These are phyloP conservation scores for Cheilosia variabilis DNA, from an alignment of 2,888 invertebrate species.

Conservation along the genomic window DNA sequence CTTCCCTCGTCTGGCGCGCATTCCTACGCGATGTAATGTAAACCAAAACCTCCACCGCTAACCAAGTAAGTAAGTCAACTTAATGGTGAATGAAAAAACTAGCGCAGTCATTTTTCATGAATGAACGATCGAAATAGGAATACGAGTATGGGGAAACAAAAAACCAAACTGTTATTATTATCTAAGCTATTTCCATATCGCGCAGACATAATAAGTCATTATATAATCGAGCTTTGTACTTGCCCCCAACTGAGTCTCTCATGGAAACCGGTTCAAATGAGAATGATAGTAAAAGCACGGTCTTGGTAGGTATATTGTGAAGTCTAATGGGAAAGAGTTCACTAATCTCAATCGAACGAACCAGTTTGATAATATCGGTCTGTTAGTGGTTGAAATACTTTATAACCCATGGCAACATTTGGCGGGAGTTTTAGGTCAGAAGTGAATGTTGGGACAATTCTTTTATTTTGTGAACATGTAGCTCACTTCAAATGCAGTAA, in stretches of 20 bases:
- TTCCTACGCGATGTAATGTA: not conserved
- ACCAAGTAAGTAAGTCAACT: too few species aligned
- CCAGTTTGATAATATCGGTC: conserved; percentile 25
- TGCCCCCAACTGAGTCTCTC: conserved; percentile 3
- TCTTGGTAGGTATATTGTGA: conserved; percentile 24
- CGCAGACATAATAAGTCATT: conserved; percentile 27
- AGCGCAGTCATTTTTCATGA: not conserved
- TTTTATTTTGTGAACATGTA: not conserved
- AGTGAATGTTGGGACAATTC: conserved; percentile 79
- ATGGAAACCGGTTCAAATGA: conserved; percentile 57
- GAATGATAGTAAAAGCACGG: conserved; percentile 37
- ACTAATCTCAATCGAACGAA: conserved; percentile 45
- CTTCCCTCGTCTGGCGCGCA: not conserved
- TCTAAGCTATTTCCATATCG: conserved; percentile 17
- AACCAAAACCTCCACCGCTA: too few species aligned
- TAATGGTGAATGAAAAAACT: too few species aligned
- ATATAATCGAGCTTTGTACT: conserved; percentile 35
- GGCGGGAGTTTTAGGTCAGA: conserved; percentile 81
- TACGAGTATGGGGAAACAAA: not conserved
- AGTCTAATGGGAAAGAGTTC: conserved; percentile 54
- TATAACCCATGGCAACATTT: conserved; percentile 26
- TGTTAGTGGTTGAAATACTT: conserved; percentile 2
- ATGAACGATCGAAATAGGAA: not conserved
- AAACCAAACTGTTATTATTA: not conserved
- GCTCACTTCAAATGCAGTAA: not conserved